Percentiles rank a stretch among this genome's conserved stretches.
phyloP scores from a whole-genome alignment of 2,797 vertebrate genomes.

The Siniperca obscura region DNA sequence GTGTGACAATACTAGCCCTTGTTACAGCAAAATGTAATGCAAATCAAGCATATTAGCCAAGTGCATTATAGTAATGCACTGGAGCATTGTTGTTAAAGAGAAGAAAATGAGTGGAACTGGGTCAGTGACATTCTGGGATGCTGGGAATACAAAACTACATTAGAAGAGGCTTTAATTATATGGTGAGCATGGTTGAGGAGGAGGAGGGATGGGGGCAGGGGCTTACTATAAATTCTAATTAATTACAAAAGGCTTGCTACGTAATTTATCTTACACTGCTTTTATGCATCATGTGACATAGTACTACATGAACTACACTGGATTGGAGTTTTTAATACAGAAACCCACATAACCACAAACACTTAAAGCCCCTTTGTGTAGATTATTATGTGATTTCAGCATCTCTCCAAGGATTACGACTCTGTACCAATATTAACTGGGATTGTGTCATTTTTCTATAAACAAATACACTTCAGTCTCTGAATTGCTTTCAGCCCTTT shows the following conservation, averaged over 20 bases:
- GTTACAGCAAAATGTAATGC: slow-evolving; percentile 1
- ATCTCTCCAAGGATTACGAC: background rate
- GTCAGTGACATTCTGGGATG: slow-evolving; percentile 41
- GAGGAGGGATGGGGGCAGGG: background rate
- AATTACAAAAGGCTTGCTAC: slow-evolving; percentile 12
- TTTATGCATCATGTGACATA: background rate
- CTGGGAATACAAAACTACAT: slow-evolving; percentile 28
- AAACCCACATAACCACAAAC: background rate
- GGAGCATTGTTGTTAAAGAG: slow-evolving; percentile 28
- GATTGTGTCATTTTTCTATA: too few species aligned
- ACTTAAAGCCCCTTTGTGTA: background rate
- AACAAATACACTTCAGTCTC: too few species aligned
- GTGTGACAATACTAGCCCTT: slow-evolving; percentile 5
- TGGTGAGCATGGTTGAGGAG: background rate
- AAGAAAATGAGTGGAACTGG: slow-evolving; percentile 50
- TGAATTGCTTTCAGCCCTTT: background rate
- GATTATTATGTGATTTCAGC: background rate
- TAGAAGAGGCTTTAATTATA: slow-evolving; percentile 21
- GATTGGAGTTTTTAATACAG: background rate
- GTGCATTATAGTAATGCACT: slow-evolving; percentile 28
- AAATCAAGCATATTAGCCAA: slow-evolving; percentile 20
- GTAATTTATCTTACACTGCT: background rate
- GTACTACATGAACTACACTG: background rate
- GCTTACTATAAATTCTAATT: background rate
- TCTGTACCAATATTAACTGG: too few species aligned